These are phyloP conservation scores for Drosophila meridionalis DNA, from an alignment of 2,888 invertebrate genomes.

Conservation along the genomic window DNA sequence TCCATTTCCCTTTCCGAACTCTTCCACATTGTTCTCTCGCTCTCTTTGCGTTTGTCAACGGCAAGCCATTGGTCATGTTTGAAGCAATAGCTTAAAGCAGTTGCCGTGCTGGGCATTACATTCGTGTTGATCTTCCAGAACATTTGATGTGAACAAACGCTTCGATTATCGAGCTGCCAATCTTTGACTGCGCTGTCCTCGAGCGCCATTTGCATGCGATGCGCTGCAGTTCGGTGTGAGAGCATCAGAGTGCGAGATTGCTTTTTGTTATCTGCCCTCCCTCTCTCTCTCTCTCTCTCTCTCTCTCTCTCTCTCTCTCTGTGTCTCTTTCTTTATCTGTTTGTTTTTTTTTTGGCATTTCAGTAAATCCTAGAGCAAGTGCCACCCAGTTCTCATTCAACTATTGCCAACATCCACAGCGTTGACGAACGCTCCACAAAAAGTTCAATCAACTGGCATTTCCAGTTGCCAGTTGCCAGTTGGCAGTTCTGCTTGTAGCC, in stretches of 20 bases:
- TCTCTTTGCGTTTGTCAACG: background rate
- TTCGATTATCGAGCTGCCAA: slow-evolving; percentile 32
- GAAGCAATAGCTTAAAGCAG: background rate
- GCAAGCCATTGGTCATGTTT: background rate
- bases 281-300: background rate
- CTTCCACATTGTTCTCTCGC: background rate
- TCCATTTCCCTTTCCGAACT: background rate
- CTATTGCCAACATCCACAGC: background rate
- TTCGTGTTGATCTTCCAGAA: slow-evolving; percentile 38
- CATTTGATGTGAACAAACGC: slow-evolving; percentile 43
- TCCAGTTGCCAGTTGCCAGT: slow-evolving; percentile 42
- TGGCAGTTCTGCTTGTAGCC: slow-evolving; percentile 35
- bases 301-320: too few species aligned
- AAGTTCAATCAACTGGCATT: slow-evolving; percentile 67
- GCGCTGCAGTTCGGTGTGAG: slow-evolving; percentile 18
- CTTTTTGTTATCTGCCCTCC: slow-evolving; percentile 11
- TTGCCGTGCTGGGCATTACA: background rate
- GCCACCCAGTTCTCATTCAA: slow-evolving; percentile 6
- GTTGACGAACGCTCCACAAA: slow-evolving; percentile 32
- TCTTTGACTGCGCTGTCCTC: slow-evolving; percentile 31
- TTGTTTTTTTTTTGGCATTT: slow-evolving; percentile 18
- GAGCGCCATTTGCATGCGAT: slow-evolving; percentile 33
- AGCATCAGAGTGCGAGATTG: slow-evolving; percentile 30
- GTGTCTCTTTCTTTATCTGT: background rate
- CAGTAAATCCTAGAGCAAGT: slow-evolving; percentile 32